phyloP scores from a whole-genome alignment of 2,113 vertebrate species.

The Haplochromis burtoni region DNA sequence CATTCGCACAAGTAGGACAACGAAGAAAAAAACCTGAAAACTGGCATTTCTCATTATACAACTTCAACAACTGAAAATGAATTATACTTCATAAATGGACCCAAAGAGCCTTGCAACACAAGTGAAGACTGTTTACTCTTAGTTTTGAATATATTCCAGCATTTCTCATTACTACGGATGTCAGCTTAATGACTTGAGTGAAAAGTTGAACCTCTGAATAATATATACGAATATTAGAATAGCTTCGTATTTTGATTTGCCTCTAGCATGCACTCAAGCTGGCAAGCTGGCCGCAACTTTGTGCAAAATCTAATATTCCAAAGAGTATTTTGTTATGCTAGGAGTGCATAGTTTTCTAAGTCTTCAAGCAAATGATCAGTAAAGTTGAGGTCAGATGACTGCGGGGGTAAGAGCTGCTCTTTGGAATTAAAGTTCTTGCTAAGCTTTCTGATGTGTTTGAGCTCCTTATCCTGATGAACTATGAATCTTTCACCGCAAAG shows the following conservation, averaged over 20 bases:
- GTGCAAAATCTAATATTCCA: background rate
- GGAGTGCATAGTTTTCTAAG: background rate
- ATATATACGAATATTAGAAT: background rate
- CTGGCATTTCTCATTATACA: background rate
- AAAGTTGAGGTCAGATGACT: background rate
- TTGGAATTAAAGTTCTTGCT: background rate
- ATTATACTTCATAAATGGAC: background rate
- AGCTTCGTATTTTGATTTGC: background rate
- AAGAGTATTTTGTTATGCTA: background rate
- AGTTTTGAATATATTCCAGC: background rate
- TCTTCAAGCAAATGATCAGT: background rate
- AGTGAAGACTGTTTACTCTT: background rate
- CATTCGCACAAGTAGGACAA: background rate
- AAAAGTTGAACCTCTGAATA: background rate
- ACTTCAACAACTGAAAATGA: background rate
- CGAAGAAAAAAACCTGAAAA: background rate
- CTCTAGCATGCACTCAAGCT: background rate
- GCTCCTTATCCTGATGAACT: background rate
- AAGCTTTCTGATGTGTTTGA: background rate
- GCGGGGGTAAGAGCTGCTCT: background rate
- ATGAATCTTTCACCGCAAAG: background rate
- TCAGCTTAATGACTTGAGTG: background rate
- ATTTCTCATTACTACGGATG: background rate
- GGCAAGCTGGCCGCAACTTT: background rate
- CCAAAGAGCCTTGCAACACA: background rate